These are phyloP conservation scores for Etheostoma nigrum DNA, from an alignment of 2,797 vertebrate species.

Conservation along the genomic window DNA sequence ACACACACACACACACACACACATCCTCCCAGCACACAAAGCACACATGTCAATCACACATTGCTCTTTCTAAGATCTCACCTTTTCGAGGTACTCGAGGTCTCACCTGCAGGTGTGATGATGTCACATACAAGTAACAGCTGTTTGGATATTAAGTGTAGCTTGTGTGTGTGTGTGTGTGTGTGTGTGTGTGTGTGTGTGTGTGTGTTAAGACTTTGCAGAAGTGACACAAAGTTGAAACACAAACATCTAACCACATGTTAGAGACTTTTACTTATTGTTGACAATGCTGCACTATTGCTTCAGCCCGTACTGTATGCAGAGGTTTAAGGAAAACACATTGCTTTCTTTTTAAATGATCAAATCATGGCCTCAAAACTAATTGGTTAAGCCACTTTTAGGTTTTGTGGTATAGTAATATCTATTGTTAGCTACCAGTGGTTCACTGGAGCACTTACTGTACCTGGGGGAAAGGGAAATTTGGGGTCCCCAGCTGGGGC, in stretches of 20 bases:
- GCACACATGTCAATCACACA: slow-evolving; percentile 34
- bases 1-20: not conserved
- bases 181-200: slow-evolving; percentile 11
- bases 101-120: slow-evolving; percentile 72
- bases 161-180: slow-evolving; percentile 11
- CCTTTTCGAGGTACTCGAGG: slow-evolving; percentile 42
- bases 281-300: not conserved
- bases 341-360: not conserved
- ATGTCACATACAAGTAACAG: slow-evolving; percentile 58
- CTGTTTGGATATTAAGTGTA: slow-evolving; percentile 46
- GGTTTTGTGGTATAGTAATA: not conserved
- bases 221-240: slow-evolving; percentile 3
- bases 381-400: not conserved
- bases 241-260: slow-evolving; percentile 3
- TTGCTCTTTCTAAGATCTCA: slow-evolving; percentile 60
- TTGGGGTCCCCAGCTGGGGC: too few relatives aligned
- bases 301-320: too few relatives aligned
- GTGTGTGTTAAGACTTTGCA: not conserved
- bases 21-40: not conserved
- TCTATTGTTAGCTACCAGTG: not conserved
- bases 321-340: too few relatives aligned
- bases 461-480: not conserved
- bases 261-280: not conserved
- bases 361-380: not conserved
- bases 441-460: not conserved